Evolutionary conservation across 2,888 invertebrate genomes (phyloP), one percentile per base, ranked within the genome.

Genomic region (Caenorhabditis becei): DNA sequence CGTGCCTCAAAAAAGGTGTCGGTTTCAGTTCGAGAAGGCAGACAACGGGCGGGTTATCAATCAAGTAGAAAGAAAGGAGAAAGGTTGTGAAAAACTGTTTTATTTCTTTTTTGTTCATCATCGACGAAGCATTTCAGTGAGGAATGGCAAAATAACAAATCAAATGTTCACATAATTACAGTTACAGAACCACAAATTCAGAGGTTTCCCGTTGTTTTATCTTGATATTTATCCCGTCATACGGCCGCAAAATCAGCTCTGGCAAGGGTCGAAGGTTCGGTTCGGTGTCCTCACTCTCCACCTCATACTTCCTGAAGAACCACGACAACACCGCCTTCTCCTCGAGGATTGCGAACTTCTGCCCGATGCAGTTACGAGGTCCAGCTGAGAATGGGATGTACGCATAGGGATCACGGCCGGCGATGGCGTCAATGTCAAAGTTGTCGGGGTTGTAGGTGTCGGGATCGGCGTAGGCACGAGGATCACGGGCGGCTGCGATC

Each of bases 301-400:
- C 80, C 20, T 75, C 61, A 24, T 51, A 80, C 53, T 66, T 80
- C 28, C 80, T 58, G 58, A 80, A 80, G 32, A 80, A 65, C 66
- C 71, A 70, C 23, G 75, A 75, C 8, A 80, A n/a, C 7, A 92
- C 83, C 0, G 91, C 91, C 79, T 92, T 92, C 86, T 91, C 91
- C 80, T 92, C 92, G 77, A 91, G 83, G 77, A 91, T 75, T 24
- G 92, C 92, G 88, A 92, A 92, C 80, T 91, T 92, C 82, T 92
- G 92, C 24, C 88, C 89, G 23, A 90, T 90, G 51, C 89, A 89
- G 59, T 89, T 90, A 23, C 89, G 75, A 4, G 89, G 87, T 7
- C 89, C 89, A 5, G 88, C 89, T 14, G 88, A 88, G 82, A 90
- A 90, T 18, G 90, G 90, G 44, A 90, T 85, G 75, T 83, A 89